Percentiles rank a stretch among this genome's conserved stretches.
Evolutionary conservation across 1,140 invertebrate genomes (phyloP).

Genomic region (Hypsibius dujardini): DNA sequence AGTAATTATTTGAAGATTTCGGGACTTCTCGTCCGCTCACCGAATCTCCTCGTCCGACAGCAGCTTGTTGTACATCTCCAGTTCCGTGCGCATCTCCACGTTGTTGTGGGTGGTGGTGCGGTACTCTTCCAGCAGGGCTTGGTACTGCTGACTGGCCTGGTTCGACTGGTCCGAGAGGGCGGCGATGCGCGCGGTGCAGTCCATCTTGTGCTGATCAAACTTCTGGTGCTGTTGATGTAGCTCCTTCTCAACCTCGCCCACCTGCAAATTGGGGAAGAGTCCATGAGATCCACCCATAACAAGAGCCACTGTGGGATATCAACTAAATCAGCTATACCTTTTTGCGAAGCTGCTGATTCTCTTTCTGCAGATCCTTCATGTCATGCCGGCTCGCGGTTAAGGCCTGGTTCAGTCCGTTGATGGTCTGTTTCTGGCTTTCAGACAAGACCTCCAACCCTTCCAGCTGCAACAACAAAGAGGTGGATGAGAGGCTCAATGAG

Average conservation of each 20-base stretch:
- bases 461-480: neutral
- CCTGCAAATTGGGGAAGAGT: neutral
- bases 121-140: neutral
- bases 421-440: neutral
- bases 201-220: neutral
- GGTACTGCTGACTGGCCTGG: neutral
- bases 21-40: no score
- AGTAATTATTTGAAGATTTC: no score
- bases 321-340: neutral
- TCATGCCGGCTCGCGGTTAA: neutral
- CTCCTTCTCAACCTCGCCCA: neutral
- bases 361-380: neutral
- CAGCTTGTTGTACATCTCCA: slow-evolving; percentile 5
- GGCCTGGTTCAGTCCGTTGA: neutral
- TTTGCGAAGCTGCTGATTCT: neutral
- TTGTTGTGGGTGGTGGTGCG: neutral
- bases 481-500: no score
- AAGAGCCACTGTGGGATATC: neutral
- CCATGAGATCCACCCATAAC: neutral
- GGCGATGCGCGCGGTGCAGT: neutral
- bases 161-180: neutral
- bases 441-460: neutral
- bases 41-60: neutral
- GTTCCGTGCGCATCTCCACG: neutral
- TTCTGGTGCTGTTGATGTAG: neutral